Base-by-base conservation (phyloP, 2,888 invertebrate species). In the Embidobia sp. region DNA sequence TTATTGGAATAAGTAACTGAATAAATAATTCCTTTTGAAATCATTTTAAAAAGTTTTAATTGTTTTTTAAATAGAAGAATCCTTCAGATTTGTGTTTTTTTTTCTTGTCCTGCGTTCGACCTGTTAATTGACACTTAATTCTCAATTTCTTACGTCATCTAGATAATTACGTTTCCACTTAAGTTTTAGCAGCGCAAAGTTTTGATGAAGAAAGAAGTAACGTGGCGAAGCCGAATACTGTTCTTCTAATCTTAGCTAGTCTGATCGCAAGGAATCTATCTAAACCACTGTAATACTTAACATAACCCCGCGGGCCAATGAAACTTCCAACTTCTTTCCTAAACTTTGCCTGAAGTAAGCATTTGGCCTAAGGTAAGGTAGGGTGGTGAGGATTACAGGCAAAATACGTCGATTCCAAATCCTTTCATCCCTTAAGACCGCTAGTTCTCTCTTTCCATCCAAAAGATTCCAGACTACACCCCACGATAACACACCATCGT, bases 371-470 rank as follows among this genome's bases (percentile, higher is more conserved):
- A 33, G 59, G 61, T 33, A 46, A 57, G 69, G 57, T 75, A 75
- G 78, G 79, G 74, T 51, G 77, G 80, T 78, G 78, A 70, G 83
- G 85, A 85, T 87, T 86, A 85, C 84, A 84, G 84, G 83, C 86
- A 84, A 87, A 88, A 87, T 87, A 85, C 85, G 83, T 81, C 81
- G 81, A 81, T 81, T 81, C 82, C 76, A 81, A 85, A 87, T 85
- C 84, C 81, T 81, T 85, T 86, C 80, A 85, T 86, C 84, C 85
- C 77, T 84, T 84, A 84, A 85, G 83, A 79, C 84, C 73, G 22
- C 66, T 48, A 75, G 49, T 66, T 74, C 66, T 67, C 70, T 70
- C 61, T 66, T 55, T 67, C 70, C 40, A 63, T 44, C 63, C 48
- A 63, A 63, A 69, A 69, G 75, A 63, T 75, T 61, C 44, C 37